Conservation (phyloP, 1,140 invertebrate species). For the Gryon sp. region DNA sequence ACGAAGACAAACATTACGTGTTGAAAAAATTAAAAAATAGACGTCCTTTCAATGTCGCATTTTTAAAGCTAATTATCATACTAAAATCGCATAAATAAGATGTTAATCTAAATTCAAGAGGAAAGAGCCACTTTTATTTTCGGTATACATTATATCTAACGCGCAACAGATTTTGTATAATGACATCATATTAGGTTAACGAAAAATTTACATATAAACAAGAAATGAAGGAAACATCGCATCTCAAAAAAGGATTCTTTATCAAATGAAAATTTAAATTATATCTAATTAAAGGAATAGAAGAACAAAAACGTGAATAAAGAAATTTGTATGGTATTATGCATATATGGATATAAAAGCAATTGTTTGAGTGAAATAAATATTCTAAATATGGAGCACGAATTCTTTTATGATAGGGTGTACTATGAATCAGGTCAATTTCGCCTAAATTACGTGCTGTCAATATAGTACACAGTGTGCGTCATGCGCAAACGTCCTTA, state of each 20-base stretch:
- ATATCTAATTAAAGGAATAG: too few relatives aligned
- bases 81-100: not conserved
- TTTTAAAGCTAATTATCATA: slow-evolving; percentile 14
- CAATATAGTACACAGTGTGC: slow-evolving; percentile 36
- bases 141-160: slow-evolving; percentile 8
- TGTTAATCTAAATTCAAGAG: slow-evolving; percentile 2
- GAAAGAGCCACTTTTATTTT: not conserved
- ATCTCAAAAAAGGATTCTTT: too few relatives aligned
- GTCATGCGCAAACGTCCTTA: slow-evolving; percentile 67
- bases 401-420: slow-evolving; percentile 18
- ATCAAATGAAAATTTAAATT: too few relatives aligned
- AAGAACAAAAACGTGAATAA: too few relatives aligned
- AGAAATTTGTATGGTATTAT: too few relatives aligned
- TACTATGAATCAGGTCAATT: slow-evolving; percentile 46
- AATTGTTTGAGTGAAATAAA: slow-evolving; percentile 10
- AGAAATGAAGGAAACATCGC: not conserved
- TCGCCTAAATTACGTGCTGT: slow-evolving; percentile 53
- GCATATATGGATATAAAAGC: too few relatives aligned
- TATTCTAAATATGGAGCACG: slow-evolving; percentile 6
- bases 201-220: slow-evolving; percentile 18
- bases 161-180: not conserved
- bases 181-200: slow-evolving; percentile 4
- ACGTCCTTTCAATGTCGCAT: slow-evolving; percentile 15
- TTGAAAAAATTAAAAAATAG: slow-evolving; percentile 11
- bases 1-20: slow-evolving; percentile 15